These are phyloP conservation scores for Syrista parreyssii DNA, from an alignment of 2,888 invertebrate species.

Conservation along the genomic window DNA sequence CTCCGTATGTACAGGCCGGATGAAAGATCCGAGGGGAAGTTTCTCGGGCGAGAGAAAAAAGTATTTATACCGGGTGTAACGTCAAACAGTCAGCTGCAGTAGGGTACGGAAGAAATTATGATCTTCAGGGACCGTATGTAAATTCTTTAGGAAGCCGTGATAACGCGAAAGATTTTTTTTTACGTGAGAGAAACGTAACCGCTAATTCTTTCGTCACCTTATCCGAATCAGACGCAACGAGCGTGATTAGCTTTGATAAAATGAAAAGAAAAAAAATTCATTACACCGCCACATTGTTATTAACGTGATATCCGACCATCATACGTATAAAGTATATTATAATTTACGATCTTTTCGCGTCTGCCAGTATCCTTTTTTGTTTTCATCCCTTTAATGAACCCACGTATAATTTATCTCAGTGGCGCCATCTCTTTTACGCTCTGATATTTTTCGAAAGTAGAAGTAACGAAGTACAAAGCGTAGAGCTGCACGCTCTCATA, in stretches of 20 bases:
- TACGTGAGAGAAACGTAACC: neutral
- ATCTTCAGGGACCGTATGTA: neutral
- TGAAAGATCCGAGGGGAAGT: slow-evolving; percentile 21
- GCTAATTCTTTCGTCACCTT: neutral
- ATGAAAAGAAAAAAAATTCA: neutral
- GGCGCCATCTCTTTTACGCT: neutral
- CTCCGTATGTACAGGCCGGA: slow-evolving; percentile 15
- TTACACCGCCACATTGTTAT: neutral
- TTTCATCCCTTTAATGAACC: neutral
- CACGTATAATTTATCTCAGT: neutral
- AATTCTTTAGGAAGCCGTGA: neutral
- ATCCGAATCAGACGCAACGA: neutral
- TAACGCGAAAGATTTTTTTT: neutral
- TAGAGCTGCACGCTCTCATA: neutral
- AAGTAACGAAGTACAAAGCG: neutral
- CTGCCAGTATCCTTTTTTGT: neutral
- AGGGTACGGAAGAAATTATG: neutral
- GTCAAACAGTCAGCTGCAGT: neutral
- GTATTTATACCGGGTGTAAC: neutral
- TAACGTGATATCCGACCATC: neutral
- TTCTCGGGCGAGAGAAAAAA: neutral
- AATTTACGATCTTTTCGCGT: neutral
- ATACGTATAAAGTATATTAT: neutral
- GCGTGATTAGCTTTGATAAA: neutral
- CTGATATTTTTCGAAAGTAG: neutral